Conservation (phyloP, 2,797 vertebrate genomes). For the Brachymystax lenok region DNA sequence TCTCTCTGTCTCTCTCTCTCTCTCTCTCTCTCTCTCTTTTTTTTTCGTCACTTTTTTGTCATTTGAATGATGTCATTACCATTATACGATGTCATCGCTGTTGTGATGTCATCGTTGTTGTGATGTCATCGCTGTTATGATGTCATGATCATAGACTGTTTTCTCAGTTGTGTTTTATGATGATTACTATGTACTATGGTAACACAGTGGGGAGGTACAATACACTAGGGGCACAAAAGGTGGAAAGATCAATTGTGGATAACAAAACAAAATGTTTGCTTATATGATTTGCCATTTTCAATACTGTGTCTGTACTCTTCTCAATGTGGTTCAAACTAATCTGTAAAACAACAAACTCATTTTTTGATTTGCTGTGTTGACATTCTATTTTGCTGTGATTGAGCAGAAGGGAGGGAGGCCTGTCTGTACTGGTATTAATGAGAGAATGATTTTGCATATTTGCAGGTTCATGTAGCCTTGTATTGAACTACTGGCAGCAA, state of each 20-base stretch:
- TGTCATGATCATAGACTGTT: slow-evolving; percentile 30
- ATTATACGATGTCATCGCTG: slow-evolving; percentile 24
- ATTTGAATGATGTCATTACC: too few relatives aligned
- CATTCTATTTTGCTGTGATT: slow-evolving; percentile 42
- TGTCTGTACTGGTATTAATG: too few relatives aligned
- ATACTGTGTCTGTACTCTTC: slow-evolving; percentile 36
- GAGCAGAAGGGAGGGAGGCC: slow-evolving; percentile 3
- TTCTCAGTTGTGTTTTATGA: slow-evolving; percentile 46
- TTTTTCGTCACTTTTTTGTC: background rate
- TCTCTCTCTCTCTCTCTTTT: background rate
- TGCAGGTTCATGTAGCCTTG: slow-evolving; percentile 47
- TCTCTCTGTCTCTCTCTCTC: too few relatives aligned
- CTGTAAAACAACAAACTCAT: slow-evolving; percentile 39
- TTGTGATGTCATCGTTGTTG: slow-evolving; percentile 24
- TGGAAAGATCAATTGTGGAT: slow-evolving; percentile 37
- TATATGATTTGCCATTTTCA: slow-evolving; percentile 39
- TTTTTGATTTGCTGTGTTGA: slow-evolving; percentile 37
- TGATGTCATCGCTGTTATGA: slow-evolving; percentile 33
- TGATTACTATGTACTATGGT: slow-evolving; percentile 29
- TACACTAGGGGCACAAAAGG: slow-evolving; percentile 27
- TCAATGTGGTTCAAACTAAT: slow-evolving; percentile 38
- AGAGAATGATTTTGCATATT: slow-evolving; percentile 38
- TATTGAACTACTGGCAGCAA: slow-evolving; percentile 36
- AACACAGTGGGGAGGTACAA: slow-evolving; percentile 6
- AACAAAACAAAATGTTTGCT: slow-evolving; percentile 7